phyloP scores from a whole-genome alignment of 2,888 invertebrate species.

The Drosophila paracracens region DNA sequence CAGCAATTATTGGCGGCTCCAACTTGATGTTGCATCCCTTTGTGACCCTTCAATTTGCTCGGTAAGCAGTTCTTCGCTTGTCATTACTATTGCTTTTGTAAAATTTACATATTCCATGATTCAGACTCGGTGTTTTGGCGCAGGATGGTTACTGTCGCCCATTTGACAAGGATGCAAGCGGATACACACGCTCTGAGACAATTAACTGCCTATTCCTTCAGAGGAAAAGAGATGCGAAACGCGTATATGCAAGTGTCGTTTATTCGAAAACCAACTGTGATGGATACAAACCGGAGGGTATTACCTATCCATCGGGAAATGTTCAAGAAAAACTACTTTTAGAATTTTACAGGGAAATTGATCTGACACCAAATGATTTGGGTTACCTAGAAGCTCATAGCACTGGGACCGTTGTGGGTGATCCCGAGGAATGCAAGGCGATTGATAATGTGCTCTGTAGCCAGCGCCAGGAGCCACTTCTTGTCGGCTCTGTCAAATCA shows the following conservation, averaged over 20 bases:
- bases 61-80: conserved; percentile 84
- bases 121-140: conserved; percentile 91
- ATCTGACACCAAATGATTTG: conserved; percentile 89
- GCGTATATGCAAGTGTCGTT: conserved; percentile 89
- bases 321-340: conserved; percentile 87
- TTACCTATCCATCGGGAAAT: conserved; percentile 89
- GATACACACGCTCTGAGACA: conserved; percentile 94
- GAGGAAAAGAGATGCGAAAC: conserved; percentile 88
- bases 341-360: conserved; percentile 89
- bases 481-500: conserved; percentile 96
- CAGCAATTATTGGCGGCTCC: conserved; percentile 95
- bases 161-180: conserved; percentile 93
- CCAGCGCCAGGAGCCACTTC: conserved; percentile 90
- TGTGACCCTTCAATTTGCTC: conserved; percentile 94
- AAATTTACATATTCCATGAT: conserved; percentile 4
- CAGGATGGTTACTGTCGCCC: conserved; percentile 94
- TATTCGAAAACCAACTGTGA: conserved; percentile 93
- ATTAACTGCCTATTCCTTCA: conserved; percentile 90
- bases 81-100: too few relatives aligned
- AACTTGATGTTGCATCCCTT: conserved; percentile 95
- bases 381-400: conserved; percentile 95
- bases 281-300: conserved; percentile 90
- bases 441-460: conserved; percentile 92
- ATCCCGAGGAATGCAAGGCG: conserved; percentile 95
- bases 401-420: conserved; percentile 93